phyloP scores from a whole-genome alignment of 37 sponge, comb jelly and placozoan species.

The Ephydatia muelleri region DNA sequence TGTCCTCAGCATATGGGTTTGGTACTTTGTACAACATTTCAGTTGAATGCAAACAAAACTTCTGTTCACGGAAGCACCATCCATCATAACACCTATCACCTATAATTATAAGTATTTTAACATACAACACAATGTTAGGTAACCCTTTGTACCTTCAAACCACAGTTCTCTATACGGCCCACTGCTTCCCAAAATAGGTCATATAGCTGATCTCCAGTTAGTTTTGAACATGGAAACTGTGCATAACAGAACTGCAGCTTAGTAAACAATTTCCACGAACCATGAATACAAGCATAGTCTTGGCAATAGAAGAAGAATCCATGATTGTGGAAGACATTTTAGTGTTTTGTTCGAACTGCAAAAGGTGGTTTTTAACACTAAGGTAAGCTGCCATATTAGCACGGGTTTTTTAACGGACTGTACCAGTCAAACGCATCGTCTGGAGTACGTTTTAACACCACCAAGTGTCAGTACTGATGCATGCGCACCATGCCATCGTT shows the following conservation, averaged over 20 bases:
- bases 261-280: slow-evolving; percentile 16
- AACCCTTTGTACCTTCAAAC: neutral
- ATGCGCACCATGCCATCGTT: no score
- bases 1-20: slow-evolving; percentile 18
- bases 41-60: neutral
- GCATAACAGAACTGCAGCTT: slow-evolving; percentile 28
- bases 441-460: no score
- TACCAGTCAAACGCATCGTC: no score
- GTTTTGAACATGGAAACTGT: slow-evolving; percentile 29
- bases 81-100: neutral
- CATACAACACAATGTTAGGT: neutral
- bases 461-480: no score
- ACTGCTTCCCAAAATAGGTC: slow-evolving; percentile 35
- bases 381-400: no score
- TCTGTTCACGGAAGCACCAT: slow-evolving; percentile 11
- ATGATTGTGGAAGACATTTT: neutral
- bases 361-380: slow-evolving; percentile 7
- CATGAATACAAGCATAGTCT: slow-evolving; percentile 30
- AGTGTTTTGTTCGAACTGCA: neutral
- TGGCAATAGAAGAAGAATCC: neutral
- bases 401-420: no score
- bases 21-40: slow-evolving; percentile 4
- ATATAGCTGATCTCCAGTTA: slow-evolving; percentile 28
- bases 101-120: neutral
- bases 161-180: slow-evolving; percentile 23